Conservation (phyloP, 2,113 vertebrate species). For the Nycticebus coucang region DNA sequence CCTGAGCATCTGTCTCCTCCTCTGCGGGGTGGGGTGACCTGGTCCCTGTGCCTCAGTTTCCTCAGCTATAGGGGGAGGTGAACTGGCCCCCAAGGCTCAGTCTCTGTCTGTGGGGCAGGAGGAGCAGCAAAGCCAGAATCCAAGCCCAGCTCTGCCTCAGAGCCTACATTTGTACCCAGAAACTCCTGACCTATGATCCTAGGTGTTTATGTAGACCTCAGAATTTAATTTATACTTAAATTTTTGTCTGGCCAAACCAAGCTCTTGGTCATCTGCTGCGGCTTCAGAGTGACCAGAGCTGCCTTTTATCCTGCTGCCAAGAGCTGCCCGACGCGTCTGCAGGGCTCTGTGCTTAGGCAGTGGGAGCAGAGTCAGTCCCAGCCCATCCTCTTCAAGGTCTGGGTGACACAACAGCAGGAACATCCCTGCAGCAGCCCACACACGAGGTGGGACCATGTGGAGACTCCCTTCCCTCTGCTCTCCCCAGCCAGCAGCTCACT, state of each 20-base stretch:
- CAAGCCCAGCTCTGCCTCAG: not conserved
- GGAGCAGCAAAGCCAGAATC: not conserved
- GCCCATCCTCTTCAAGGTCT: not conserved
- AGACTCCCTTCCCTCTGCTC: rapidly evolving
- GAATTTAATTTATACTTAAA: not conserved
- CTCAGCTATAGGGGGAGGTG: not conserved
- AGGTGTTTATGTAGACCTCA: not conserved
- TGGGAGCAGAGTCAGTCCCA: too few species aligned
- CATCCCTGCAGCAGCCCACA: not conserved
- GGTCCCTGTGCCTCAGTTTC: not conserved
- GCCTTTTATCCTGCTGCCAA: not conserved
- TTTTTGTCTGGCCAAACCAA: not conserved
- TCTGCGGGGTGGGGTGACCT: not conserved
- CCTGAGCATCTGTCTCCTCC: too few species aligned
- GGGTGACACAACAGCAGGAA: not conserved
- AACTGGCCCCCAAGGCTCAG: not conserved
- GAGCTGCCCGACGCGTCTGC: rapidly evolving
- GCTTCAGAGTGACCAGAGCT: not conserved
- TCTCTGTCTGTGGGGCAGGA: not conserved
- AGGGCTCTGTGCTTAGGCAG: not conserved
- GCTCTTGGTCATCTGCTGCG: not conserved
- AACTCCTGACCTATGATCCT: not conserved
- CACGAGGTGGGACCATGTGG: rapidly evolving
- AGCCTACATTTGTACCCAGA: not conserved
- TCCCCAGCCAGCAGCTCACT: not conserved